phyloP scores from a whole-genome alignment of 2,888 invertebrate species.

The Drosophila lutescens region DNA sequence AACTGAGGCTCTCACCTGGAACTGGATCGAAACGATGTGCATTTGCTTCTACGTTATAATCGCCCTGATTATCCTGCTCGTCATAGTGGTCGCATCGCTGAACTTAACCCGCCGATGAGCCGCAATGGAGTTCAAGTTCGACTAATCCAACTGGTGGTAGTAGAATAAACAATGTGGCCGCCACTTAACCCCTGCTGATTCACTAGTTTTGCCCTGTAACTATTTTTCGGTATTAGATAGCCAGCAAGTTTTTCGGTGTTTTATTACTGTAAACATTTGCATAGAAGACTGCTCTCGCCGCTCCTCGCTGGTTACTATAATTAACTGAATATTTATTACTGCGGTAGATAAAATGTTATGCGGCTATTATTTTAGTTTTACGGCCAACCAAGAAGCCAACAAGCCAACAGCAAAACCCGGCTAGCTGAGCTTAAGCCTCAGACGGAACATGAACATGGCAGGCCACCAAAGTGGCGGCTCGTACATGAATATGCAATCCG shows the following conservation, averaged over 20 bases:
- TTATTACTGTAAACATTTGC: constrained; percentile 46
- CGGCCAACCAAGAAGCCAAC: constrained; percentile 63
- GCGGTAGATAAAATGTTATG: constrained; percentile 80
- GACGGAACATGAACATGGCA: constrained; percentile 49
- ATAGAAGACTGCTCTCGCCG: constrained; percentile 14
- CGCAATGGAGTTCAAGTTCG: not conserved
- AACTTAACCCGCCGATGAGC: not conserved
- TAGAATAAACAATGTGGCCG: not conserved
- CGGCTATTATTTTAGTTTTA: constrained; percentile 79
- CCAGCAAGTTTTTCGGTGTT: constrained; percentile 39
- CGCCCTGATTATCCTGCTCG: constrained; percentile 4
- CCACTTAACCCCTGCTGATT: not conserved
- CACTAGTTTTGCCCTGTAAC: not conserved
- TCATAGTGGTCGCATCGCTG: constrained; percentile 1
- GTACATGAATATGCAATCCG: constrained; percentile 46
- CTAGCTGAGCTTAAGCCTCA: constrained; percentile 65
- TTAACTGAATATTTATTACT: constrained; percentile 78
- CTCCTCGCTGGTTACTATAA: constrained; percentile 58
- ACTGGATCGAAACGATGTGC: not conserved
- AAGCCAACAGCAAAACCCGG: constrained; percentile 23
- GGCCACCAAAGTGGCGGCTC: constrained; percentile 30
- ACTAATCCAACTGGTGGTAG: constrained; percentile 1
- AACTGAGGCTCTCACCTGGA: not conserved
- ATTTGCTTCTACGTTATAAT: constrained; percentile 4
- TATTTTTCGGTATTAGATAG: constrained; percentile 22